phyloP scores from a whole-genome alignment of 1,140 invertebrate species.

The Phocides pigmalion region DNA sequence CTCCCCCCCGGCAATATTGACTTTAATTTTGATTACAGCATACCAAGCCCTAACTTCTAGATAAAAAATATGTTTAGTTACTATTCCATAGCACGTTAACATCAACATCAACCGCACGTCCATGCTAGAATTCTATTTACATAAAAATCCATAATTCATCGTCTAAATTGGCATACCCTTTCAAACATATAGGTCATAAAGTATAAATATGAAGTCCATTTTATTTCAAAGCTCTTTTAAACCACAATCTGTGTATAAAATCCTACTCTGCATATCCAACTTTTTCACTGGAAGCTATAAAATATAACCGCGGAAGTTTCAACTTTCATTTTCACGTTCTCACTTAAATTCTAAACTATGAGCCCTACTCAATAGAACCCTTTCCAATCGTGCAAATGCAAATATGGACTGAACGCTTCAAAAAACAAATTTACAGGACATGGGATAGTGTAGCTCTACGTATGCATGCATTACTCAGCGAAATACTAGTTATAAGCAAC shows the following conservation, averaged over 20 bases:
- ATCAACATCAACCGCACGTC: neutral
- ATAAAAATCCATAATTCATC: conserved; percentile 31
- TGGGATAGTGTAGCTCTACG: neutral
- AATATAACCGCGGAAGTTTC: conserved; percentile 16
- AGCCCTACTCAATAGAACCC: conserved; percentile 12
- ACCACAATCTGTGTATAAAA: conserved; percentile 22
- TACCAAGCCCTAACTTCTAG: too few relatives aligned
- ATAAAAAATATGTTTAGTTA: too few relatives aligned
- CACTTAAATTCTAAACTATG: conserved; percentile 14
- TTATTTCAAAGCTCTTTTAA: conserved; percentile 22
- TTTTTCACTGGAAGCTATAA: conserved; percentile 18
- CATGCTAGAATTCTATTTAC: conserved; percentile 1
- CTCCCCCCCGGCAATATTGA: too few relatives aligned
- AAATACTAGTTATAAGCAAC: too few relatives aligned
- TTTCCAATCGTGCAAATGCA: conserved; percentile 19
- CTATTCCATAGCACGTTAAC: too few relatives aligned
- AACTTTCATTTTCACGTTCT: conserved; percentile 20
- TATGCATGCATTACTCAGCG: neutral
- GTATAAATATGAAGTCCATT: conserved; percentile 19
- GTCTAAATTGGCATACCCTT: conserved; percentile 25
- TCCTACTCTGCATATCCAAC: conserved; percentile 13
- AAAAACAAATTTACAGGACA: conserved; percentile 23
- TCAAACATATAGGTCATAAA: conserved; percentile 22
- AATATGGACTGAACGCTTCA: conserved; percentile 15
- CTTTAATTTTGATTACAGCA: too few relatives aligned